Base-by-base conservation (phyloP, 2,888 invertebrate genomes). In the Serripes groenlandicus region DNA sequence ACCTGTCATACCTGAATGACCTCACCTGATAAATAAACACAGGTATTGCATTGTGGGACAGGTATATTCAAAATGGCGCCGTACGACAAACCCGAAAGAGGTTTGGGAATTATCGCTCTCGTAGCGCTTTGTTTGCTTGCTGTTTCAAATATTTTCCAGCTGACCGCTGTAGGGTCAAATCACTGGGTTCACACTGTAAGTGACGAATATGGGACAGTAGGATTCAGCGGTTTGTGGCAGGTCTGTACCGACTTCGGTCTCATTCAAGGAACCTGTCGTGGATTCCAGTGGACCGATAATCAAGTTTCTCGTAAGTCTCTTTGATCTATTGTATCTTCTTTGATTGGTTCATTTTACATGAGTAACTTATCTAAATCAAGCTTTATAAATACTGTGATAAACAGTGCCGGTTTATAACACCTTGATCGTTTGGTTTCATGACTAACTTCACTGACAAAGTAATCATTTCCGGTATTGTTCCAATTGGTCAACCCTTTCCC, bases 231-330 rank as follows among this genome's bases (percentile, higher is more conserved):
- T 21, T 70, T 90, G 21, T 90, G 89, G 89, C 83, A 84, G 42
- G 87, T 80, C 4, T 90, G 89, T 77, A 78, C 87, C 3, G 81
- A 90, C 64, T 75, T 86, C 32, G 85, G 76, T 11, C 58, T 69
- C 21, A 74, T 76, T n/a, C 62, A 75, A 30, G 85, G 81, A 54
- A 68, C 81, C 26, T 90, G 89, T 69, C 71, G 82, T 15, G 85
- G 81, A n/a, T 90, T 90, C 66, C 64, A 83, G n/a, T 90, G 90
- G 90, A 86, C 84, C 64, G 90, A 90, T 72, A 77, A 79, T 21
- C 88, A 88, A 62, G 88, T 89, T 54, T 89, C 88, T 23, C 88
- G 90, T 90, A 87, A 85, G 90, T 85, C 21, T 54, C 37, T 21
- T 2, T 21, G 11, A 28, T 73, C 23, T 15, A 3, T 21, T 32